Conservation (phyloP, 2,113 vertebrate species). For the Neotoma lepida region DNA sequence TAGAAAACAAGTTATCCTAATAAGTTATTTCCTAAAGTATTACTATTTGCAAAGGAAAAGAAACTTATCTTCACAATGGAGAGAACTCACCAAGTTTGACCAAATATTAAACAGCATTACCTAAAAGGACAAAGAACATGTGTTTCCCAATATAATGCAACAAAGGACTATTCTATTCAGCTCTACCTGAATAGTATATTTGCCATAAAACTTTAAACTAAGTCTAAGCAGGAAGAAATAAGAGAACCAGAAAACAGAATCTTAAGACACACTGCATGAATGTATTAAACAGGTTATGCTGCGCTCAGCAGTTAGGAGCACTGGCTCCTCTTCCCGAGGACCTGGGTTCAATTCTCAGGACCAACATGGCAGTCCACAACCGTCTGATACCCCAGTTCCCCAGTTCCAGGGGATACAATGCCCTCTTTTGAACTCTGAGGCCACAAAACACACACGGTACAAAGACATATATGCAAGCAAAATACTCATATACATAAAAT, state of each 20-base stretch:
- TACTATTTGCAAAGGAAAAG: background rate
- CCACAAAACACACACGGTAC: background rate
- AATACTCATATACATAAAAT: background rate
- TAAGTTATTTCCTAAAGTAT: conserved; percentile 15
- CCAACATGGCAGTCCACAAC: background rate
- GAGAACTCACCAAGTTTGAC: background rate
- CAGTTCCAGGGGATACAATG: background rate
- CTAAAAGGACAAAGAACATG: background rate
- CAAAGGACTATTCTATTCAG: background rate
- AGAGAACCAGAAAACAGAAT: background rate
- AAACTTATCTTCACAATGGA: conserved; percentile 28
- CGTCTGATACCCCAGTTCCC: background rate
- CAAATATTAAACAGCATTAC: conserved; percentile 33
- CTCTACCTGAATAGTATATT: background rate
- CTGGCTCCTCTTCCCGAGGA: background rate
- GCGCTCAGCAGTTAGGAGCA: background rate
- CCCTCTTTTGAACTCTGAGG: background rate
- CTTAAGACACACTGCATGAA: background rate
- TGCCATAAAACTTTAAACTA: conserved; percentile 41
- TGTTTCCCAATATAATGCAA: background rate
- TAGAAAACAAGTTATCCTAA: conserved; percentile 46
- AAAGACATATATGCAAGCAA: background rate
- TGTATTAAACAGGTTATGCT: background rate
- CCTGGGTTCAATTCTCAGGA: background rate
- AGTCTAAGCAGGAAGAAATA: conserved; percentile 6